Base-by-base conservation (phyloP, 2,113 vertebrate species). In the Pelecanus crispus region DNA sequence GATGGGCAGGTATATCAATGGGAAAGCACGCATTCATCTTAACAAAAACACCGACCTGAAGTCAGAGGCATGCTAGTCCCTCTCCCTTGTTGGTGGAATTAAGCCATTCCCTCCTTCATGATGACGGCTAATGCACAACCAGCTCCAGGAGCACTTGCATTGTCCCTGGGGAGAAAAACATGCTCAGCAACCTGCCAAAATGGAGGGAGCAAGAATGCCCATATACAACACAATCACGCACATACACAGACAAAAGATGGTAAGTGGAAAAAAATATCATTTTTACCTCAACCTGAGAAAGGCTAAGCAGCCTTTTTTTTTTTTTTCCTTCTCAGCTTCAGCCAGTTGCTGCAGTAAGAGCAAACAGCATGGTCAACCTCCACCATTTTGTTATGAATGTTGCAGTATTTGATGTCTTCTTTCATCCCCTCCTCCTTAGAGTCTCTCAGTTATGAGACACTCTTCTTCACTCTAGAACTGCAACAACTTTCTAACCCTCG, bases 1-100 rank as follows among this genome's bases (percentile, higher is more conserved):
- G 92, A 80, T 93, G 50, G 90, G 80, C 68, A 95, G 86, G 72
- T 67, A 42, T 53, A 65, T 68, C 73, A 72, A 53, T 17, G 62
- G 68, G 49, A 91, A 95, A 85, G 70, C 50, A 50, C 0, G 0
- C 78, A 65, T 19, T 65, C 34, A 12, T 62, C 15, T 47, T 10
- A 78, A 83, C 42, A 83, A 44, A 82, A 90, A 8, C 66, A 74
- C 12, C 0, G 3, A 42, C 34, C 40, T 83, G 61, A 22, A 93
- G 72, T 21, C 94, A 86, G 50, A 81, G 34, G 36, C 62, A 61
- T 0, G 1, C 44, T 63, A 63, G 42, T 47, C 28, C n/a, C 65
- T 53, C 38, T 78, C 34, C 61, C 52, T 45, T 28, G 10, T 10
- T 13, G 13, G 49, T 18, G 49, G 85, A 63, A 75, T 55, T 6